Base-by-base conservation (phyloP, 2,797 vertebrate species). In the Rhinophrynus dorsalis region DNA sequence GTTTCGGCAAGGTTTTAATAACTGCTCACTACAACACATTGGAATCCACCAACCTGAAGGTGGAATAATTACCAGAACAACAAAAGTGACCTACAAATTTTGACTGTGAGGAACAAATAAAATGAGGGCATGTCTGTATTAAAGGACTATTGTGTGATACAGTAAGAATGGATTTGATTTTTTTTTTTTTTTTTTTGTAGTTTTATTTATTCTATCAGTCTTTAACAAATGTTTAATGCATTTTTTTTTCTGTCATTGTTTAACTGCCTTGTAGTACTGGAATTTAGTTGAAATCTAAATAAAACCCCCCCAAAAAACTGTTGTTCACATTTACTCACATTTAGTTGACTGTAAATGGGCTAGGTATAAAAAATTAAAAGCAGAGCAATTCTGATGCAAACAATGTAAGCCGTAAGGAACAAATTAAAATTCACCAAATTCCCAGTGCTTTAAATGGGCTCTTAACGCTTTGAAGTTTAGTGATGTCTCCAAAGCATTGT, bases 141-240 rank as follows among this genome's bases (percentile, higher is more conserved):
- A 86, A 86, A 83, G 84, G 80, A 88, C 85, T 89, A 85, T 85
- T 77, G 81, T 79, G 80, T 84, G 85, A 88, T 83, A 42, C 6
- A 21, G 91, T 92, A 88, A 86, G 86, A 90, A 88, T 86, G 90
- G 88, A 91, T 90, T 88, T 90, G 84, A 89, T 85, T 90, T 86
- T 82, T 89, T 78, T 84, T 92, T 85, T 90, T 86, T 82, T 89
- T 78, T 84, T 92, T 88, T 87, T 86, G 87, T 90, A 90, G 89
- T 88, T 93, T 88, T 89, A 92, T 91, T 90, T 92, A 94, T 92
- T 91, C 89, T 90, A 76, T 89, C 88, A 81, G 83, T 90, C 88
- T 89, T 92, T 84, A 88, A 91, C 85, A 89, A 88, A 88, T 95
- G 94, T 96, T 96, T 95, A 95, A 94, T 87, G 88, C 93, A 86